phyloP scores from a whole-genome alignment of 2,888 invertebrate species.

The Drosophila koepferae region DNA sequence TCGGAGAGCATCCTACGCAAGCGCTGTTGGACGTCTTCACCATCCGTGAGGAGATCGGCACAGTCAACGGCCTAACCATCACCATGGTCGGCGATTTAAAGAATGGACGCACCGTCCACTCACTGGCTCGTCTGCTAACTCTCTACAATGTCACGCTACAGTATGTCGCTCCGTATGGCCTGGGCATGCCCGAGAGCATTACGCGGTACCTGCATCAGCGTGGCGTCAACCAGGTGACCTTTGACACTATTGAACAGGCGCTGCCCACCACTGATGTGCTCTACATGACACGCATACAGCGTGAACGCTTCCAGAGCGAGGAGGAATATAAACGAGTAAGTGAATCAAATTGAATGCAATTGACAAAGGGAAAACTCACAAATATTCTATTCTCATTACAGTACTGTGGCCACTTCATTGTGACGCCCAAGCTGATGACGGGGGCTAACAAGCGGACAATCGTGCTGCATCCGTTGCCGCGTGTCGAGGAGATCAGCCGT shows the following conservation, averaged over 20 bases:
- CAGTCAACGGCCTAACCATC: constrained; percentile 98
- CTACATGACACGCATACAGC: constrained; percentile 99
- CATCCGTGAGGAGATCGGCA: constrained; percentile 99
- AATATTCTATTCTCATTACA: constrained; percentile 84
- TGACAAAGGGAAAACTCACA: not conserved
- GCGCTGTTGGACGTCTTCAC: constrained; percentile 98
- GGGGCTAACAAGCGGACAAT: constrained; percentile 96
- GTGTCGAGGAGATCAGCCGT: constrained; percentile 96
- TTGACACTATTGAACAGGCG: constrained; percentile 92
- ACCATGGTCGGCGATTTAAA: constrained; percentile 99
- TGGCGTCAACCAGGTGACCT: constrained; percentile 89
- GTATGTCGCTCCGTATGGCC: constrained; percentile 94
- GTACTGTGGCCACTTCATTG: constrained; percentile 94
- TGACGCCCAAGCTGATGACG: constrained; percentile 98
- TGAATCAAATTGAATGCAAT: not conserved
- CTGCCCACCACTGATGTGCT: constrained; percentile 97
- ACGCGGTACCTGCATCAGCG: constrained; percentile 91
- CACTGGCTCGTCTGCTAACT: constrained; percentile 96
- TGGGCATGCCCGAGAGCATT: constrained; percentile 96
- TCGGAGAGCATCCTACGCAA: constrained; percentile 99
- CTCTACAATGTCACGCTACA: constrained; percentile 96
- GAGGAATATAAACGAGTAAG: constrained; percentile 94
- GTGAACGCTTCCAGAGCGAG: constrained; percentile 93
- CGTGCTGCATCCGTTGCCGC: constrained; percentile 98
- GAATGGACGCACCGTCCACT: constrained; percentile 99